Conservation (phyloP, 1,140 invertebrate species). For the Pararge aegeria region DNA sequence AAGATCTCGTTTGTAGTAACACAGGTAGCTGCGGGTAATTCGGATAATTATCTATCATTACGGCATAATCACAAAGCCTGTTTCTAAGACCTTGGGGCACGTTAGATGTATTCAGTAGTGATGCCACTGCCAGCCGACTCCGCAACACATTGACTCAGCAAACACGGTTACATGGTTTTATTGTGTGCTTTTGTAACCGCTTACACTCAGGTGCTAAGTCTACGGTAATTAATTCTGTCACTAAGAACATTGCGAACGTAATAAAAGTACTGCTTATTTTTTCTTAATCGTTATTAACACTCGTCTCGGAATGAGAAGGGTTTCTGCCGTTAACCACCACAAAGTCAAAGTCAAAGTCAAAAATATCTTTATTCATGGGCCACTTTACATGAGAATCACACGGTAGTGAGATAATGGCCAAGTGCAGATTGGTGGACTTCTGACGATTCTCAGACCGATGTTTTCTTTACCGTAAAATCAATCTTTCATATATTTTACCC, state of each 20-base stretch:
- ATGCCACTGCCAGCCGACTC: conserved; percentile 42
- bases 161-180: conserved; percentile 44
- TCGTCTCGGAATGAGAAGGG: no score
- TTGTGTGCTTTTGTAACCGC: conserved; percentile 52
- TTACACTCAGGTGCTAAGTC: conserved; percentile 49
- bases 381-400: no score
- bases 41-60: conserved; percentile 16
- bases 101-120: conserved; percentile 28
- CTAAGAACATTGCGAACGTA: conserved; percentile 25
- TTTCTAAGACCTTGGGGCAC: not conserved
- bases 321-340: no score
- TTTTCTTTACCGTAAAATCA: no score
- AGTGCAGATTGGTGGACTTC: no score
- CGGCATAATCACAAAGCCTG: conserved; percentile 2
- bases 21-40: conserved; percentile 15
- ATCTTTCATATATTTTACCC: no score
- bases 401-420: no score
- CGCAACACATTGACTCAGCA: conserved; percentile 50
- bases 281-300: no score
- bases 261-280: conserved; percentile 41
- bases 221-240: conserved; percentile 35
- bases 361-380: no score
- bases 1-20: conserved; percentile 8
- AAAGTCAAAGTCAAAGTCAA: no score
- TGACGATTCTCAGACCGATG: no score